Base-by-base conservation (phyloP, 2,888 invertebrate species). In the Cyaniris semiargus region DNA sequence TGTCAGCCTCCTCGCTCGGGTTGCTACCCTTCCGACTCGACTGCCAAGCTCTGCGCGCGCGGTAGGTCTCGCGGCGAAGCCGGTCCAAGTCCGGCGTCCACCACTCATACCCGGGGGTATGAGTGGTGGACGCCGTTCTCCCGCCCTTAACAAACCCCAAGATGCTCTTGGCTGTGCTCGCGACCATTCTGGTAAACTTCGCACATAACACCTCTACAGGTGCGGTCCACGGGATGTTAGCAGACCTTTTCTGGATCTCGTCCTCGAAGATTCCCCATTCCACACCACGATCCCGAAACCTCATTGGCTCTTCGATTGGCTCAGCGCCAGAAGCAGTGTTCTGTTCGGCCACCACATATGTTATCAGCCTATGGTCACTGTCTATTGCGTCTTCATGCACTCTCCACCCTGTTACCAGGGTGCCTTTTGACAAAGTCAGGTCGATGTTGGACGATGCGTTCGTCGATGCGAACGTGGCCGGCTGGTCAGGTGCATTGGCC, bases 401-500 rank as follows among this genome's bases (percentile, higher is more conserved):
- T n/a, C n/a, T n/a, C n/a, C n/a, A n/a, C n/a, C n/a, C n/a, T n/a
- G n/a, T n/a, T n/a, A n/a, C n/a, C 0, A 4, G 3, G 0, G 78
- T 48, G 0, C 81, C 79, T 0, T 83, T 38, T 0, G 82, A 13
- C 0, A 85, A 7, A 0, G 84, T 85, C 0, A 85, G 4, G 78
- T 85, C 84, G 0, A 85, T 79, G 58, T 84, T 84, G 0, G 84
- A 83, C 34, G 78, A 75, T 0, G 83, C 83, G 23, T 83, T 82
- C 0, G 77, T 10, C 0, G 79, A 77, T 13, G 23, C 0, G 27
- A 27, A 27, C 27, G 83, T 85, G 0, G 76, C 18, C 6, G 79
- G 80, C 44, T 78, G 80, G 8, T 72, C 78, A 27, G 76, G 76
- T 0, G 3, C 48, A 38, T 82, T 83, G 1, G 76, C 76, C 0